Conservation (phyloP, 2,797 vertebrate genomes). For the Pseudotriccus pelzelni region DNA sequence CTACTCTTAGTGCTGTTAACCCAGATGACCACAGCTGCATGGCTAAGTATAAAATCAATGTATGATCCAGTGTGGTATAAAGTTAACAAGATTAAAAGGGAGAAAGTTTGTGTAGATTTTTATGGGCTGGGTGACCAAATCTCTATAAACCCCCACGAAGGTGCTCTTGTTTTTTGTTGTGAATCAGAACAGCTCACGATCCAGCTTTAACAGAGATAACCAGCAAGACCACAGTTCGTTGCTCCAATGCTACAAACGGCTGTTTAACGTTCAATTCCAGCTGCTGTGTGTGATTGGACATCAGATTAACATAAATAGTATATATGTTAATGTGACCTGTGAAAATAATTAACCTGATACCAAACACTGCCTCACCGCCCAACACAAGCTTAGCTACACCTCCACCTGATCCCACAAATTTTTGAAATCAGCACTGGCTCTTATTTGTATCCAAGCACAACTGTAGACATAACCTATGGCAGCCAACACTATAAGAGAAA, state of each 20-base stretch:
- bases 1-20: not conserved
- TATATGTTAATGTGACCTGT: not conserved
- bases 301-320: not conserved
- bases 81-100: not conserved
- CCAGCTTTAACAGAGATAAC: not conserved
- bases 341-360: not conserved
- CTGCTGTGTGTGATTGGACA: not conserved
- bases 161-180: not conserved
- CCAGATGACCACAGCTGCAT: not conserved
- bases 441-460: not conserved
- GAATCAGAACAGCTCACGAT: not conserved
- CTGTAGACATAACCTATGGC: accelerated
- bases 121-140: not conserved
- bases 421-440: not conserved
- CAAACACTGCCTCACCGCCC: not conserved
- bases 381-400: not conserved
- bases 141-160: not conserved
- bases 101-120: not conserved
- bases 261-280: not conserved
- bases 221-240: not conserved
- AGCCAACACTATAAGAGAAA: not conserved
- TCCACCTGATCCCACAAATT: not conserved
- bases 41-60: not conserved
- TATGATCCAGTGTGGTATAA: not conserved
- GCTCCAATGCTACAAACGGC: not conserved